Percentiles rank a stretch among this genome's conserved stretches.
Evolutionary conservation across 2,888 invertebrate species (phyloP).

Genomic region (Dimorphilus gyrociliatus): DNA sequence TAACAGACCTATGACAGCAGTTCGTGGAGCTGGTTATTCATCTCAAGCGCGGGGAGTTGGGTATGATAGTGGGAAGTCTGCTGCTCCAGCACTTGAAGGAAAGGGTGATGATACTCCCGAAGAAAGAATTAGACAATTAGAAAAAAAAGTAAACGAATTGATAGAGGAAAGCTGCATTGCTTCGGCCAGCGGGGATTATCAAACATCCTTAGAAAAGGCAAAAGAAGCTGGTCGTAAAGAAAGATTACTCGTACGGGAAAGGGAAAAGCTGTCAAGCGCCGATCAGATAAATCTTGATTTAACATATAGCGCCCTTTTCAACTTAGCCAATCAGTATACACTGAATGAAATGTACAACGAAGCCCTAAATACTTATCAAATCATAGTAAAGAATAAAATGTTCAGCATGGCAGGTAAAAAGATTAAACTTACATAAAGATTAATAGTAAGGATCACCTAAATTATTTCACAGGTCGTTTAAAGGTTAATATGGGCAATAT

Average conservation of each 20-base stretch:
- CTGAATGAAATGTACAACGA: constrained; percentile 86
- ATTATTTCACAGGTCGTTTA: constrained; percentile 46
- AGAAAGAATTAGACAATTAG: constrained; percentile 73
- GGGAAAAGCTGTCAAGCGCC: constrained; percentile 68
- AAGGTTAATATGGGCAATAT: constrained; percentile 98
- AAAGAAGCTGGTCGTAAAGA: constrained; percentile 91
- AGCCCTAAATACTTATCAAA: constrained; percentile 83
- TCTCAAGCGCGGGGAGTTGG: neutral
- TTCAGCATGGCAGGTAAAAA: constrained; percentile 63
- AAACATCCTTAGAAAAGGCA: constrained; percentile 65
- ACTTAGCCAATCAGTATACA: constrained; percentile 83
- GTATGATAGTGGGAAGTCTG: neutral
- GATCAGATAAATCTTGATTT: constrained; percentile 86
- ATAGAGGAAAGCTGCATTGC: constrained; percentile 75
- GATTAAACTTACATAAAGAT: neutral
- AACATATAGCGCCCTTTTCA: constrained; percentile 85
- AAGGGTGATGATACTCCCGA: constrained; percentile 69
- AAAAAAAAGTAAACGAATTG: constrained; percentile 67
- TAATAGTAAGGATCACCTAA: neutral
- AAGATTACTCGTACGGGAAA: constrained; percentile 65
- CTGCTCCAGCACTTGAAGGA: constrained; percentile 48
- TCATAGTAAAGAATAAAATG: constrained; percentile 73
- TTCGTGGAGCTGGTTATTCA: constrained; percentile 85
- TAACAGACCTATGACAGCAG: constrained; percentile 80
- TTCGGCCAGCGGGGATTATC: constrained; percentile 47